Base-by-base conservation (phyloP, 2,113 vertebrate genomes). In the Oncorhynchus nerka region DNA sequence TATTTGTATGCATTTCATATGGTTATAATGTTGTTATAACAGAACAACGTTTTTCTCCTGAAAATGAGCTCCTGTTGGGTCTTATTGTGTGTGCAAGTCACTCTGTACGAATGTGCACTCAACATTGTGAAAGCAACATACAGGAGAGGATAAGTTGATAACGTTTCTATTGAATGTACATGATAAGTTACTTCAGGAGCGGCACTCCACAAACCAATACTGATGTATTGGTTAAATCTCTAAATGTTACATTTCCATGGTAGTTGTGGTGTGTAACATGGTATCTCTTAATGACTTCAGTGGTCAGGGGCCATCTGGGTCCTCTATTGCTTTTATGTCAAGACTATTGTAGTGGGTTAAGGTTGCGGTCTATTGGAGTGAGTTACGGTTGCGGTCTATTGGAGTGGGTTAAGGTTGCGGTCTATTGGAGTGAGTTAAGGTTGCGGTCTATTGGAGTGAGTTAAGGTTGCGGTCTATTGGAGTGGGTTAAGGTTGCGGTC, bases 1-100 rank as follows among this genome's bases (percentile, higher is more conserved):
- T 72, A 88, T 90, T 88, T 83, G 85, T 83, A 89, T 88, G 84
- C 86, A 59, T 66, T 79, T 74, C 84, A 86, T 87, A 78, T 68
- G 49, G 49, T 39, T 32, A 67, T 81, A 68, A 75, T 79, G 84
- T 86, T 86, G 90, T 87, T 86, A 88, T 86, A 88, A 84, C 85
- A 12, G 71, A 78, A 81, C 81, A 77, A 85, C 86, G 84, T 85
- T 75, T 79, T 51, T 75, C 55, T 45, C 65, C 45, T 72, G 32
- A 61, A 70, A 82, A 5, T 26, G 57, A 7, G 24, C 66, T n/a
- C 55, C 78, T 81, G 80, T 79, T 84, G 80, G 83, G 77, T 83
- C 69, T 32, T 68, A 72, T n/a, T 32, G 55, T 45, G 67, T 71
- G 62, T 49, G 28, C 28, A 68, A 67, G 81, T 79, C 69, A 71